A percentile compares a stretch with the other conserved stretches of the same genome.
Evolutionary conservation across 1,140 invertebrate genomes (phyloP).

Genomic region (Chrysomallon squamiferum): DNA sequence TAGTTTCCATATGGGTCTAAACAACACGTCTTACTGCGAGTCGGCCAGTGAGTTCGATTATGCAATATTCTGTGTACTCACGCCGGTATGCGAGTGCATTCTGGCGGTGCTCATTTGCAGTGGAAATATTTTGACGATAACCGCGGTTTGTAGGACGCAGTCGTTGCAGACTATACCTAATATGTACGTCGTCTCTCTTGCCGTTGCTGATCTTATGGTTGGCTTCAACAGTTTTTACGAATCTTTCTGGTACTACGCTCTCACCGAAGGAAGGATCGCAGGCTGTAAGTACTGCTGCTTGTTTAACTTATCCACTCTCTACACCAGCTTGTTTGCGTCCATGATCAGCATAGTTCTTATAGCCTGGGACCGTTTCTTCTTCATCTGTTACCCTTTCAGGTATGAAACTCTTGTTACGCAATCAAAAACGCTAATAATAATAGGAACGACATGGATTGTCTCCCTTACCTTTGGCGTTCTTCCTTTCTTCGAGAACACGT

Average conservation of each 20-base stretch:
- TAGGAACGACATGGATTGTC: not conserved
- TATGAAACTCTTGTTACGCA: not conserved
- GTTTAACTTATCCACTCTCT: not conserved
- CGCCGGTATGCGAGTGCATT: not conserved
- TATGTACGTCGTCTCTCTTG: constrained; percentile 90
- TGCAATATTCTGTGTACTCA: too few relatives aligned
- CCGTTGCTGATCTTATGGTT: constrained; percentile 85
- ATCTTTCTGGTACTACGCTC: not conserved
- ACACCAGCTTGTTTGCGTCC: not conserved
- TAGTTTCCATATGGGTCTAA: too few relatives aligned
- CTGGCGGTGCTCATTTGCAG: constrained; percentile 3
- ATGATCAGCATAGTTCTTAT: not conserved
- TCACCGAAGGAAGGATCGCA: not conserved
- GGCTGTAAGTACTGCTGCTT: not conserved
- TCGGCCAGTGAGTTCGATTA: too few relatives aligned
- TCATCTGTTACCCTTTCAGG: constrained; percentile 1
- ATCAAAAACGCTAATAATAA: not conserved
- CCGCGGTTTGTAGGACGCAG: constrained; percentile 84
- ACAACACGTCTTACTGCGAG: too few relatives aligned
- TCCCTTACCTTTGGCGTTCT: not conserved
- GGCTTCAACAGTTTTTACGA: not conserved
- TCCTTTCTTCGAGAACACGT: not conserved
- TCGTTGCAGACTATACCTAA: constrained; percentile 88
- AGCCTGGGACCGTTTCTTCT: constrained; percentile 1
- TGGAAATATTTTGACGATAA: constrained; percentile 83